Base-by-base conservation (phyloP, 2,888 invertebrate genomes). In the Andrena fulva region DNA sequence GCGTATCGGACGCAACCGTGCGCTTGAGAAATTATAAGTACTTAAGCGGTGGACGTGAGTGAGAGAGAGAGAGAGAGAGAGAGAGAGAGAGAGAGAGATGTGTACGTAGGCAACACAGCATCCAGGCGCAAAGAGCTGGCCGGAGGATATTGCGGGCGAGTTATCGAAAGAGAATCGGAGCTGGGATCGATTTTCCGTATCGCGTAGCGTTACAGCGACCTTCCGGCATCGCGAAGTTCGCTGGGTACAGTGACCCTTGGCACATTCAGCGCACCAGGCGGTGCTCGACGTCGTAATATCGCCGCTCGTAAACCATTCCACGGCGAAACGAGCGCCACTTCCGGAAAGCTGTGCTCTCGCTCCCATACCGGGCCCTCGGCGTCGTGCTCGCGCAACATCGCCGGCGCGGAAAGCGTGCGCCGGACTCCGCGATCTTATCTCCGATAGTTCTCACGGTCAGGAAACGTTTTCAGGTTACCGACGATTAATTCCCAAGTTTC, bases 241-340 rank as follows among this genome's bases (percentile, higher is more conserved):
- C 77, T 54, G 80, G 85, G 91, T 91, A 85, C 91, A 89, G 83
- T 91, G 91, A 91, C 89, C 91, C 73, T 72, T 60, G 50, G 71
- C 27, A 63, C 68, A 63, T 79, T 78, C 59, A 66, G 80, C 70
- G 72, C 73, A 59, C 80, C 80, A 75, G 73, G 64, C 80, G 71
- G 62, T 76, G 79, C 88, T 78, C 84, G 80, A 33, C 82, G 68
- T 87, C 82, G 77, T 86, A 85, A 87, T 82, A 81, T 63, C 68
- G 86, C 24, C 80, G 85, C 84, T 89, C 87, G 85, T 89, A 88
- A 89, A 88, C 76, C 70, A 78, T 84, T 87, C 80, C 82, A 74
- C 84, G 74, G 67, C 82, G 83, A 89, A 88, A 87, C 86, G 87
- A 86, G 72, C 86, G 80, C 62, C 80, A 84, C 87, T 89, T 88